Evolutionary conservation across 2,888 invertebrate species (phyloP).

Genomic region (Onchidella celtica): DNA sequence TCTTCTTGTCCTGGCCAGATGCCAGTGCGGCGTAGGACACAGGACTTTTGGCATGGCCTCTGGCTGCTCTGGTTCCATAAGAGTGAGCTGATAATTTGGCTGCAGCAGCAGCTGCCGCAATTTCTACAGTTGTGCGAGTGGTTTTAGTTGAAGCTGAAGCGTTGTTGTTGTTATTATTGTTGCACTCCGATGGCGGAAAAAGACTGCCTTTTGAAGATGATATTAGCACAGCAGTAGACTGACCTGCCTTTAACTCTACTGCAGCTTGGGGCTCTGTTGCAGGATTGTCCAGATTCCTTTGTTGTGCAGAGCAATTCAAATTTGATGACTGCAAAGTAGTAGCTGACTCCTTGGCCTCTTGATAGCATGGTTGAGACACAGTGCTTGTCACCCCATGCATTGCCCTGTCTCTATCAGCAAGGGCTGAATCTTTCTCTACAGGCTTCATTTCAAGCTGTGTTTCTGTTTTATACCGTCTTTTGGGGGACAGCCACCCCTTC

Average conservation of each 20-base stretch:
- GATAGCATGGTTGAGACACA: no score
- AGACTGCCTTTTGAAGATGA: neutral
- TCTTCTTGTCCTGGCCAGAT: conserved; percentile 32
- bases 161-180: conserved; percentile 1
- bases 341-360: neutral
- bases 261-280: neutral
- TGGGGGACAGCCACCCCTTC: conserved; percentile 49
- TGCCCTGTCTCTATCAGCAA: neutral
- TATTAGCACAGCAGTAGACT: neutral
- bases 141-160: neutral
- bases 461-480: conserved; percentile 40
- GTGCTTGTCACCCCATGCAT: neutral
- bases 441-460: conserved; percentile 17
- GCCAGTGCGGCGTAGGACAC: conserved; percentile 44
- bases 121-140: conserved; percentile 45
- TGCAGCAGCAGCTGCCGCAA: conserved; percentile 46
- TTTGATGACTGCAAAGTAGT: neutral
- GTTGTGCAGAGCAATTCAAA: neutral
- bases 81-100: conserved; percentile 42
- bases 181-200: neutral
- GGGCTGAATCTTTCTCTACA: conserved; percentile 4
- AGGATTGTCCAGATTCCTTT: neutral
- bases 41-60: conserved; percentile 26
- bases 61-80: conserved; percentile 39
- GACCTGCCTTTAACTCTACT: neutral